Base-by-base conservation (phyloP, 1,140 invertebrate species). In the Nephila pilipes region DNA sequence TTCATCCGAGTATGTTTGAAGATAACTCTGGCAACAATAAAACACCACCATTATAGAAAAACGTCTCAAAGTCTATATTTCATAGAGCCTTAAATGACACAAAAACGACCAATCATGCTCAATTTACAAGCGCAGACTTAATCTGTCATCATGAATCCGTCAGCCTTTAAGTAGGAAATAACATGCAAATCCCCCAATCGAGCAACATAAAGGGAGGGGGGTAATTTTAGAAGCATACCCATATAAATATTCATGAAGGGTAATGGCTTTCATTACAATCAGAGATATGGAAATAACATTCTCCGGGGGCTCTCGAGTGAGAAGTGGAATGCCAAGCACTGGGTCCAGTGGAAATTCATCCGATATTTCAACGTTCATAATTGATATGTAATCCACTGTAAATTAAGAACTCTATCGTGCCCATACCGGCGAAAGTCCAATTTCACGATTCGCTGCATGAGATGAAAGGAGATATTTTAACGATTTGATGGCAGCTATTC, bases 351-450 rank as follows among this genome's bases (percentile, higher is more conserved):
- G 58, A 75, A 75, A 75, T 36, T 36, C 69, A 32, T 32, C 69
- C 29, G 18, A 75, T 75, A 75, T 36, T 75, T 75, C 69, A 75
- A 32, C 29, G 36, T 36, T 5, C 69, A 75, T 75, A 75, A 75
- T 75, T 75, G 69, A 75, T 75, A 36, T 32, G 29, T 75, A 75
- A 75, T 75, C 69, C 69, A 32, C 29, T 36, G 69, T 75, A 75
- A 75, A 75, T 75, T 32, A 75, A 75, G 69, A 75, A 75, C 69
- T 75, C 69, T 32, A 32, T 32, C 69, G 29, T 60, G 58, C 58
- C 16, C 18, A 60, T 60, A 60, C 58, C 58, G 36, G 69, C 63
- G 18, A 6, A 36, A 75, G 14, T 36, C 18, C 69, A 32, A 32
- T 75, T 75, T 75, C 69, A 75, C 69, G 69, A 75, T 32, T 32